These are phyloP conservation scores for Sipha flava DNA, from an alignment of 1,140 invertebrate genomes.

Conservation along the genomic window DNA sequence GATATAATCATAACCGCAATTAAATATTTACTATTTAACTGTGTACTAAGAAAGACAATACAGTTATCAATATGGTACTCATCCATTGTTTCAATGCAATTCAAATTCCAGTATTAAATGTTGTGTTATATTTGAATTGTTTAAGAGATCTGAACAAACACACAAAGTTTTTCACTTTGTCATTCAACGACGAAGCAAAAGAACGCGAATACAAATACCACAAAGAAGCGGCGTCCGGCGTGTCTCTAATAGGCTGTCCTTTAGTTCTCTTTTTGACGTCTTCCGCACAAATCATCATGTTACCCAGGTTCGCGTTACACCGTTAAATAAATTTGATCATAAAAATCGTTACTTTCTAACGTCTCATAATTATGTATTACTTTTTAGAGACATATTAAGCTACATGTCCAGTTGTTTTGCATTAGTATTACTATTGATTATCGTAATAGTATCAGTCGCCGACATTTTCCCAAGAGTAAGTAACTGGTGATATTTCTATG, in stretches of 20 bases:
- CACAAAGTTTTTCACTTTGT: conserved; percentile 55
- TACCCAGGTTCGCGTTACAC: conserved; percentile 50
- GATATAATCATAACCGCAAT: too few species aligned
- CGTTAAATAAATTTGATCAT: too few species aligned
- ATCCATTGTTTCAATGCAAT: too few species aligned
- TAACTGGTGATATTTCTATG: background rate
- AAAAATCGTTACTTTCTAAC: too few species aligned
- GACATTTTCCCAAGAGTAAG: conserved; percentile 49
- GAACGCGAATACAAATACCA: conserved; percentile 58
- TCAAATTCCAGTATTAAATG: too few species aligned
- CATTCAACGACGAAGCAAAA: conserved; percentile 55
- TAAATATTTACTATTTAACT: too few species aligned
- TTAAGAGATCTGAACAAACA: conserved; percentile 58
- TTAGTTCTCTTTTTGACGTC: conserved; percentile 53
- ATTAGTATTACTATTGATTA: conserved; percentile 45
- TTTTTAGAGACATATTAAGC: conserved; percentile 41
- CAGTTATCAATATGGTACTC: too few species aligned
- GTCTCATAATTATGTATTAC: too few species aligned
- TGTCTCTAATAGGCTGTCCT: conserved; percentile 55
- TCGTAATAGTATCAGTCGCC: conserved; percentile 47
- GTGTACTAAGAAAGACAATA: too few species aligned
- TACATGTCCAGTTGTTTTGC: conserved; percentile 46
- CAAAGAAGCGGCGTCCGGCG: conserved; percentile 55
- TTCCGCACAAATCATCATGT: conserved; percentile 48
- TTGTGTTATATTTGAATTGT: too few species aligned